Base-by-base conservation (phyloP, 2,888 invertebrate genomes). In the Palloptera scutellata region DNA sequence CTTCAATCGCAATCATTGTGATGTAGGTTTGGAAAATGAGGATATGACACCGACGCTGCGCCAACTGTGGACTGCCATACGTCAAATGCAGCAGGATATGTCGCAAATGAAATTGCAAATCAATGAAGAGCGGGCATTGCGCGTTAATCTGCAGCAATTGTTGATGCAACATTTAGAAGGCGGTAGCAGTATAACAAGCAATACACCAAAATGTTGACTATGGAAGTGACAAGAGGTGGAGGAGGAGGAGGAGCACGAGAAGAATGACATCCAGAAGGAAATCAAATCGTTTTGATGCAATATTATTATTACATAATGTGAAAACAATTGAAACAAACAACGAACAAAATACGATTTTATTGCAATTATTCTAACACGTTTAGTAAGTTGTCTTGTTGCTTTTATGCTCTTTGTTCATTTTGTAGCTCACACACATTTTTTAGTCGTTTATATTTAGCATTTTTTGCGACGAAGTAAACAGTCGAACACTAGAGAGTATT, bases 21-120 rank as follows among this genome's bases (percentile, higher is more conserved):
- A 40, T 75, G 0, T 73, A 85, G 85, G 85, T 74, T 79, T 85
- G 74, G 85, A 85, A 76, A 85, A 85, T 75, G 85, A 85, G 68
- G 84, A 84, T 75, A 83, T 83, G 82, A 85, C 85, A 52, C 85
- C 85, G 19, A 85, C 85, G 8, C 67, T 85, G 73, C 79, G 84
- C 45, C 85, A 85, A 76, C 77, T 85, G 43, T 85, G 84, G 84
- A 81, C 84, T 17, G 80, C 84, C 69, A 83, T 85, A 42, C 78
- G 81, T 9, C 85, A 85, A 75, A 80, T 85, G 78, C 85, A 85
- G 69, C 83, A 82, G 77, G 85, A 85, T 70, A 82, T 85, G 82
- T 79, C 82, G 40, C 85, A 85, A 75, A 83, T 85, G 68, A 85
- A 85, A 76, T 78, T 82, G 72, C 84, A 85, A 76, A 83, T 85